These are phyloP conservation scores for Danio choprae DNA, from an alignment of 2,797 vertebrate species.

Conservation along the genomic window DNA sequence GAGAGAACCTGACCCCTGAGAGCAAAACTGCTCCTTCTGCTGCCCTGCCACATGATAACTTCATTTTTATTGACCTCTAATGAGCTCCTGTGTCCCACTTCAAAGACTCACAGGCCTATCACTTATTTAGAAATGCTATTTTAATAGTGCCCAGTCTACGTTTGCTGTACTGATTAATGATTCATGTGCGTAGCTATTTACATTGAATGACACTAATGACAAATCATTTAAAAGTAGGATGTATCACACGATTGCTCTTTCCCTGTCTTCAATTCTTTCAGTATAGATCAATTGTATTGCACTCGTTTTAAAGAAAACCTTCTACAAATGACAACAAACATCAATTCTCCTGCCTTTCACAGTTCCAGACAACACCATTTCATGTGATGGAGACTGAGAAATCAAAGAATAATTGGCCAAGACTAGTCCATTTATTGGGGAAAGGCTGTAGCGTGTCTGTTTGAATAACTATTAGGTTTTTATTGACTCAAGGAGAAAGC, in stretches of 20 bases:
- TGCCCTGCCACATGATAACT: conserved; percentile 22
- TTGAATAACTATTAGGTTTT: conserved; percentile 26
- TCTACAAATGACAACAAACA: conserved; percentile 2
- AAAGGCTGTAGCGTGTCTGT: conserved; percentile 1
- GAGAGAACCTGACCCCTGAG: conserved; percentile 8
- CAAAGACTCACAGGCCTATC: conserved; percentile 7
- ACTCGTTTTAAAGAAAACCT: neutral
- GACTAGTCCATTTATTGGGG: neutral
- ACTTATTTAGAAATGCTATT: neutral
- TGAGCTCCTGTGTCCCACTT: neutral
- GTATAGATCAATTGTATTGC: neutral
- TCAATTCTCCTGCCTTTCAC: neutral
- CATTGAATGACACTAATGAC: conserved; percentile 7
- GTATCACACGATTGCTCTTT: neutral
- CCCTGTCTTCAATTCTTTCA: neutral
- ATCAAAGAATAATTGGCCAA: conserved; percentile 28
- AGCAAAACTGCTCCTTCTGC: conserved; percentile 5
- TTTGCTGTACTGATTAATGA: conserved; percentile 12
- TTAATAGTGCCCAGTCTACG: neutral
- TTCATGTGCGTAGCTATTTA: neutral
- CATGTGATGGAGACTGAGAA: conserved; percentile 15
- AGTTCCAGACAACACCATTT: neutral
- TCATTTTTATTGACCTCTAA: conserved; percentile 43
- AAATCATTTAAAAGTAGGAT: neutral
- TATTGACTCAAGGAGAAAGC: conserved; percentile 15